phyloP scores from a whole-genome alignment of 2,113 vertebrate species.

The Sialia sialis region DNA sequence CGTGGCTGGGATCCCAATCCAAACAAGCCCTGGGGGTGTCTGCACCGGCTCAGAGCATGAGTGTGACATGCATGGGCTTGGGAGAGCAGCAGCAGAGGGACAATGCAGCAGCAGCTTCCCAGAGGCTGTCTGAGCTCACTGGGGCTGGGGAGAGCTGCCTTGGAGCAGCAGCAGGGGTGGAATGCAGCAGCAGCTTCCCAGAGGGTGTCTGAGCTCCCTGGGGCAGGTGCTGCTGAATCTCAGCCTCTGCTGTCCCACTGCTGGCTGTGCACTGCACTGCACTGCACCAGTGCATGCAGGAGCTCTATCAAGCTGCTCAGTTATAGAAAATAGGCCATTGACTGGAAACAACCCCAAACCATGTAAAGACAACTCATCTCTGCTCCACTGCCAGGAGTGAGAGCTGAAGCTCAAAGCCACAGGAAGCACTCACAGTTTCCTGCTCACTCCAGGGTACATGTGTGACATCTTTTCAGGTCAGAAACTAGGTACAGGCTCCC shows the following conservation, averaged over 20 bases:
- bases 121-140: too few species aligned
- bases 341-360: background rate
- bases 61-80: background rate
- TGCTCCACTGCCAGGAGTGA: background rate
- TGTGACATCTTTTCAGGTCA: constrained; percentile 51
- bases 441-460: background rate
- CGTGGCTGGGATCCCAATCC: constrained; percentile 6
- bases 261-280: too few species aligned
- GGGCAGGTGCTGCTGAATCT: background rate
- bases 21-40: constrained; percentile 39
- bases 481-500: background rate
- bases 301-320: background rate
- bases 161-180: too few species aligned
- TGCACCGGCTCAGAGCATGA: background rate
- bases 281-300: background rate
- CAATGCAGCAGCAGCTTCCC: background rate
- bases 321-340: background rate
- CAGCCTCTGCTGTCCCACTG: background rate
- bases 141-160: background rate
- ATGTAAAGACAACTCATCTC: background rate
- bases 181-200: too few species aligned
- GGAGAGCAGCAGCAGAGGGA: background rate
- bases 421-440: constrained; percentile 3
- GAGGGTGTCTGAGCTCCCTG: background rate
- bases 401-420: background rate